Evolutionary conservation across 2,797 vertebrate species (phyloP), one percentile per base, ranked within the genome.

Genomic region (Stomatorhinus walkeri): DNA sequence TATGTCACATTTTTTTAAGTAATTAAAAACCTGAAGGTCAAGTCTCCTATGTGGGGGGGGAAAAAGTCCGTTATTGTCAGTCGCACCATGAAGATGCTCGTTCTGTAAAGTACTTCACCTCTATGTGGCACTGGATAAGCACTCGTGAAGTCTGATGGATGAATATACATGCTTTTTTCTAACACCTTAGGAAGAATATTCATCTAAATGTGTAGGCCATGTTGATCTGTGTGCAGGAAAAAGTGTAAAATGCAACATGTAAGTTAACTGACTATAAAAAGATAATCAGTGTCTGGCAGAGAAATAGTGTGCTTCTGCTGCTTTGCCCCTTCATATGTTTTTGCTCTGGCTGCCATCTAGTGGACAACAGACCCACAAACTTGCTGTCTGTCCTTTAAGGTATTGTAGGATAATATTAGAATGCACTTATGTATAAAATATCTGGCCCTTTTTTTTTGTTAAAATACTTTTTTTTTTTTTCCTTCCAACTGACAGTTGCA

Each of bases 381-480:
- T 48, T 85, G 4, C 5, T 14, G 43, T 51, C 46, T 46, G 81
- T 85, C 48, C 19, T 49, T 46, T 49, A n/a, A n/a, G 22, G 83
- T 46, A 46, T 81, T 46, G 19, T 22, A n/a, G 16, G n/a, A 19
- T 81, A 76, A 72, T 81, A 81, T 81, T 81, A 81, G 76, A 46
- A 46, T n/a, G 76, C 36, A n/a, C 40, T 43, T n/a, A 9, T 81
- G 40, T 9, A 43, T 46, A 46, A 81, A 43, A 32, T 46, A 81
- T 46, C 76, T 1, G 16, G 72, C 16, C 3, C 16, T 9, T 43
- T 84, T 9, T 84, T 8, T 84, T 48, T 48, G 79, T n/a, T 99
- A 99, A 94, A 98, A 98, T 88, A 97, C 98, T 64, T 24, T 2
- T 28, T 61, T 59, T 61, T 64, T 64, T 56, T 28, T 1, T 98